phyloP scores from a whole-genome alignment of 1,140 invertebrate genomes.

The Leptinotarsa undecemlineata region DNA sequence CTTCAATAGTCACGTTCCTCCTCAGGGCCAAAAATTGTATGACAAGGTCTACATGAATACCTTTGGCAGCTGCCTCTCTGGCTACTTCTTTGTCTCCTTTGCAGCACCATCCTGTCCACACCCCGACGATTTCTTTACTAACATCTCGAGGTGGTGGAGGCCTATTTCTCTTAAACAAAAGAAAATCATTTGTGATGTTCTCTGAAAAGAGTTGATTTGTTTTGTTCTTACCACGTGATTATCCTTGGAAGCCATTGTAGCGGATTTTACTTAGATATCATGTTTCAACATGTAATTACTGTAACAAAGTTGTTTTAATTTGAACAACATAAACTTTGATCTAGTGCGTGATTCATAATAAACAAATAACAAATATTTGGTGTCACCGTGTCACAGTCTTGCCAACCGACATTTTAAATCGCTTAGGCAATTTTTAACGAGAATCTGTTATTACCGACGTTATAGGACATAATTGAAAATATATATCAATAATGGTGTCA shows the following conservation, averaged over 20 bases:
- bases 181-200: neutral
- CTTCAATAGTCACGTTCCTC: constrained; percentile 59
- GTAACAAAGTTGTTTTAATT: neutral
- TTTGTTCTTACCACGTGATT: neutral
- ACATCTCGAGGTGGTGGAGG: constrained; percentile 44
- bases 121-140: constrained; percentile 43
- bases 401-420: too few relatives aligned
- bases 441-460: too few relatives aligned
- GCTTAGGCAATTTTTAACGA: too few relatives aligned
- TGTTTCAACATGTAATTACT: neutral
- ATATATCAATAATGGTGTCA: too few relatives aligned
- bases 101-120: constrained; percentile 60
- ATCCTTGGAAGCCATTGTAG: neutral
- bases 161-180: constrained; percentile 17
- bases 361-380: neutral
- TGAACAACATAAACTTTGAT: neutral
- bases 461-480: too few relatives aligned
- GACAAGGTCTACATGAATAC: constrained; percentile 63
- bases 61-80: constrained; percentile 68
- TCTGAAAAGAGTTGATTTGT: neutral
- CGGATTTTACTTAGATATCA: neutral
- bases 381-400: too few relatives aligned
- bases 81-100: constrained; percentile 65
- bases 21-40: constrained; percentile 62
- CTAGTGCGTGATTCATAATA: neutral